Conservation (phyloP, 2,797 vertebrate genomes). For the Eulemur mongoz region DNA sequence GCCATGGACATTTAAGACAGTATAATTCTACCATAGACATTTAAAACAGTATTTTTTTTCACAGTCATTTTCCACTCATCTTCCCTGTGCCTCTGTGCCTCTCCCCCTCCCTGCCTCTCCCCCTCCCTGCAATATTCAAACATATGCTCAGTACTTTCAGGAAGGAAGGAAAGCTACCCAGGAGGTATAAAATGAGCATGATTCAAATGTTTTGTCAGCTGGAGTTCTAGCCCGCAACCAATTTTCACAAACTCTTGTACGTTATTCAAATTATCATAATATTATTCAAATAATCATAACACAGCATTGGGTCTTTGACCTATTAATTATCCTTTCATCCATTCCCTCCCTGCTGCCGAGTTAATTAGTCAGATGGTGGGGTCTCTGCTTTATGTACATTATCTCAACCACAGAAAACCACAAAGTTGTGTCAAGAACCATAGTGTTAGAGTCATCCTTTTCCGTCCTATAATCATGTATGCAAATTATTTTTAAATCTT, state of each 20-base stretch:
- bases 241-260: slow-evolving; percentile 78
- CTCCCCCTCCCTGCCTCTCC: neutral
- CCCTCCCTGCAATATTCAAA: slow-evolving; percentile 46
- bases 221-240: slow-evolving; percentile 79
- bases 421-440: slow-evolving; percentile 74
- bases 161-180: slow-evolving; percentile 78
- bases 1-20: neutral
- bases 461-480: slow-evolving; percentile 74
- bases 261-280: slow-evolving; percentile 82
- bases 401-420: slow-evolving; percentile 72
- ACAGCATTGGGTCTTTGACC: slow-evolving; percentile 82
- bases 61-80: slow-evolving; percentile 38
- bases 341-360: slow-evolving; percentile 79
- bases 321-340: slow-evolving; percentile 83
- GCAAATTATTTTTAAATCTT: slow-evolving; percentile 77
- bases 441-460: slow-evolving; percentile 66
- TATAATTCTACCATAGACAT: slow-evolving; percentile 7
- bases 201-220: slow-evolving; percentile 82
- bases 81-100: neutral
- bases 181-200: slow-evolving; percentile 77
- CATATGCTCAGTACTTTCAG: slow-evolving; percentile 71
- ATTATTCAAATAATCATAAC: slow-evolving; percentile 84
- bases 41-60: slow-evolving; percentile 41
- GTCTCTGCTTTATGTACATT: slow-evolving; percentile 80
- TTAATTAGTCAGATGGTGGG: slow-evolving; percentile 81